phyloP scores from a whole-genome alignment of 2,888 invertebrate species.

The Caenorhabditis uteleia region DNA sequence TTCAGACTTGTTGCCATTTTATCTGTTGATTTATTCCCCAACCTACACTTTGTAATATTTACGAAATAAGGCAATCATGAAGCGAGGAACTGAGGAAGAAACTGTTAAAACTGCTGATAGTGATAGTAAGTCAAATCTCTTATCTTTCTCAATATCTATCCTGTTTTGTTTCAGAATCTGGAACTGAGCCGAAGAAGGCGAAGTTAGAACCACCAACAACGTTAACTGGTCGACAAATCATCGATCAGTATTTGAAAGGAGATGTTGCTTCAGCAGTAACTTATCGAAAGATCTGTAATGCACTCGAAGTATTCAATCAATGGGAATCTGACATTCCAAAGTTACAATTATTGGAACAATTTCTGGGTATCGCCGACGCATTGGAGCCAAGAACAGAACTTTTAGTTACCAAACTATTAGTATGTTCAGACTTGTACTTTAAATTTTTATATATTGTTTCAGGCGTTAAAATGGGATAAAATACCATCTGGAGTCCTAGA shows the following conservation, averaged over 20 bases:
- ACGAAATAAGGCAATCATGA: no score
- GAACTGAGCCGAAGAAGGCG: constrained; percentile 8
- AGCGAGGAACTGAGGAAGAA: constrained; percentile 26
- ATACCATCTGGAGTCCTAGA: constrained; percentile 34
- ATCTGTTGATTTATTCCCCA: no score
- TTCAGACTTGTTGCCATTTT: no score
- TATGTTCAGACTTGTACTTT: constrained; percentile 20
- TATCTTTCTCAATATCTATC: no score
- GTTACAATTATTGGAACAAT: constrained; percentile 49
- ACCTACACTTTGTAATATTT: no score
- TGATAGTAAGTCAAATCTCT: not conserved
- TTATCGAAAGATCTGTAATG: constrained; percentile 53
- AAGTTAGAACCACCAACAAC: constrained; percentile 26
- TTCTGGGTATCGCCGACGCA: constrained; percentile 44
- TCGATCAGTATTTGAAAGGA: constrained; percentile 41
- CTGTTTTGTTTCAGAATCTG: constrained; percentile 6
- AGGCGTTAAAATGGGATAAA: constrained; percentile 43
- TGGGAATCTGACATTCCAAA: constrained; percentile 46
- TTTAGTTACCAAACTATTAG: constrained; percentile 51
- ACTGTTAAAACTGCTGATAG: no score
- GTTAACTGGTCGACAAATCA: constrained; percentile 35
- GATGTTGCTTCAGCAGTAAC: constrained; percentile 35
- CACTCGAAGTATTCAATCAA: constrained; percentile 41
- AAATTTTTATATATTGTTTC: constrained; percentile 5
- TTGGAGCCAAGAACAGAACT: constrained; percentile 45